phyloP scores from a whole-genome alignment of 2,797 vertebrate species.

The Muscicapa striata region DNA sequence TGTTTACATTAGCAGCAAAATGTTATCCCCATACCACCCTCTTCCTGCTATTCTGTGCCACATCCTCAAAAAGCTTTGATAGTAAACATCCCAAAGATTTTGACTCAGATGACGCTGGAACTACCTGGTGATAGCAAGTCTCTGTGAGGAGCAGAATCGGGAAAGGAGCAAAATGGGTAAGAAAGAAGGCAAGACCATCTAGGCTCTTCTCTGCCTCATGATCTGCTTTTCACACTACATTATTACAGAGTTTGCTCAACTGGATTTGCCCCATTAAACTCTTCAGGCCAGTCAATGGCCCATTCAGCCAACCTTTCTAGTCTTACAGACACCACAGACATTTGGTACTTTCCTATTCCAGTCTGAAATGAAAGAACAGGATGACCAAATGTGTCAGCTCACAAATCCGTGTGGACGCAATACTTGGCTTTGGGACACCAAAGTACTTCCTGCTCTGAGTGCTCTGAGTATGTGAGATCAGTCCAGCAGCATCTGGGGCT shows the following conservation, averaged over 20 bases:
- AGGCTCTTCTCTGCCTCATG: neutral
- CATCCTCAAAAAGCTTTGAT: neutral
- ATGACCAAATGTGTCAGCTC: neutral
- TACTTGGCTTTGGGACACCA: neutral
- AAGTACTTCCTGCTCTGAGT: neutral
- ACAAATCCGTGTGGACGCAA: neutral
- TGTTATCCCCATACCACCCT: neutral
- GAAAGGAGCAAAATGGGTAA: neutral
- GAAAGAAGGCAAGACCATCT: neutral
- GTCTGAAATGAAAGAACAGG: neutral
- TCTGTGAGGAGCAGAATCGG: neutral
- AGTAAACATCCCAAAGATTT: neutral
- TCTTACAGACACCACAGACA: neutral
- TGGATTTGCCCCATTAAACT: neutral
- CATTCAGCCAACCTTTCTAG: neutral
- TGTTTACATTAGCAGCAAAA: neutral
- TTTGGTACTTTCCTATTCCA: neutral
- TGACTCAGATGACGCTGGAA: neutral
- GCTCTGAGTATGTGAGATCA: fast-evolving
- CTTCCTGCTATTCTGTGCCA: neutral
- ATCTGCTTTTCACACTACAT: neutral
- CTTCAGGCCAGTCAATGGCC: neutral
- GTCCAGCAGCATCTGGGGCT: neutral
- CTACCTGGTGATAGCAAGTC: neutral
- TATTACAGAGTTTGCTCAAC: neutral